Percentiles rank a stretch among this genome's conserved stretches.
Conservation (phyloP, 2,797 vertebrate genomes). For the Falco rusticolus region DNA sequence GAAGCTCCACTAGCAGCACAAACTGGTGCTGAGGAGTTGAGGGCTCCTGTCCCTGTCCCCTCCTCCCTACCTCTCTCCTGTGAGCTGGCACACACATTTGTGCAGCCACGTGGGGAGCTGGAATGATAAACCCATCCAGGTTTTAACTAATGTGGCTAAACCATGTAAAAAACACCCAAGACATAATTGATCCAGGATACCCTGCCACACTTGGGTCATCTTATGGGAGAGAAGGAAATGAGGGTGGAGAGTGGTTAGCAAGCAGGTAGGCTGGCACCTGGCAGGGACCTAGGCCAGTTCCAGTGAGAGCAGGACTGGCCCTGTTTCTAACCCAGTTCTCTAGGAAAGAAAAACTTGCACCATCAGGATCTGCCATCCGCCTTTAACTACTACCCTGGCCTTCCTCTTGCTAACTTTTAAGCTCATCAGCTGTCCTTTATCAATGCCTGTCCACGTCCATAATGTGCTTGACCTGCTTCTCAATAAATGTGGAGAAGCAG, state of each 20-base stretch:
- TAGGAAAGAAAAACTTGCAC: not conserved
- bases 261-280: not conserved
- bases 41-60: not conserved
- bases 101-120: not conserved
- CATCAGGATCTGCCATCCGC: too few species aligned
- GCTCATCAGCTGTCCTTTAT: not conserved
- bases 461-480: not conserved
- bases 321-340: not conserved
- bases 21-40: not conserved
- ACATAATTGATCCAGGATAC: not conserved
- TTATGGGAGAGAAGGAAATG: not conserved
- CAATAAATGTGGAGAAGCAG: not conserved
- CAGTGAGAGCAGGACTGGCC: not conserved
- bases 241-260: not conserved
- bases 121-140: not conserved
- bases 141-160: not conserved
- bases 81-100: rapidly evolving
- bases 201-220: not conserved
- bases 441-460: not conserved
- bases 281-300: not conserved
- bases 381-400: not conserved
- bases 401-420: not conserved
- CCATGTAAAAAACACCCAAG: not conserved
- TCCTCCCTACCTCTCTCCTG: not conserved
- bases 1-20: not conserved